Conservation (phyloP, 2,797 vertebrate genomes). For the Caiman crocodilus region DNA sequence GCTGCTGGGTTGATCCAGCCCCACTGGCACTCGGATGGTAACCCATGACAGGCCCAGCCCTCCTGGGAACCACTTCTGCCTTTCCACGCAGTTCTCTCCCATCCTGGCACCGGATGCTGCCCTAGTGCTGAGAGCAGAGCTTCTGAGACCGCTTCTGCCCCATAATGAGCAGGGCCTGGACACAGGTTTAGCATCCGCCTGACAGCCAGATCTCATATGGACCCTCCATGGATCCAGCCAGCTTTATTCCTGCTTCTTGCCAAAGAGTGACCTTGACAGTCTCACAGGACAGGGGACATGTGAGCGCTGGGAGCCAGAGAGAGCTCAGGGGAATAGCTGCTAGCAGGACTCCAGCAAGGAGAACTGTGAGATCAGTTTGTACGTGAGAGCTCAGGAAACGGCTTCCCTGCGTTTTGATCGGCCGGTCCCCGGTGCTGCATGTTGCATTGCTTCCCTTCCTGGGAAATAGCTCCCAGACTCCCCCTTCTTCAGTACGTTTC, state of each 20-base stretch:
- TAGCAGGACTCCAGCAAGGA: not conserved
- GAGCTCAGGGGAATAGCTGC: too few species aligned
- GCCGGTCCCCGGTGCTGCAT: rapidly evolving
- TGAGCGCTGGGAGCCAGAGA: too few species aligned
- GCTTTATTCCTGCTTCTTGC: not conserved
- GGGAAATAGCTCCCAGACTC: not conserved
- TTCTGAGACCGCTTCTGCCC: too few species aligned
- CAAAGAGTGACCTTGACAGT: rapidly evolving
- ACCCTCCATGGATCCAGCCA: not conserved
- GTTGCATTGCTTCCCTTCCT: not conserved
- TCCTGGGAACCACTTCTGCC: too few species aligned
- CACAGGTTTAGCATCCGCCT: not conserved
- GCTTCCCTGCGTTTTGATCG: not conserved
- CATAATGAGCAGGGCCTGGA: too few species aligned
- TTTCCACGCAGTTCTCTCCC: too few species aligned
- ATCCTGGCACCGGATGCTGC: too few species aligned
- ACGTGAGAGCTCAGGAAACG: rapidly evolving
- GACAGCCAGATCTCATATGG: rapidly evolving
- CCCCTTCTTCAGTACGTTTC: rapidly evolving
- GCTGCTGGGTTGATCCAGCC: too few species aligned
- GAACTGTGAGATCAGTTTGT: rapidly evolving
- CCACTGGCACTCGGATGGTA: too few species aligned
- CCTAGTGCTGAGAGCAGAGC: too few species aligned
- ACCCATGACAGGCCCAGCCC: too few species aligned
- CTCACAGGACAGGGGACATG: too few species aligned